phyloP scores from a whole-genome alignment of 1,140 invertebrate genomes.

The Papilio polytes region DNA sequence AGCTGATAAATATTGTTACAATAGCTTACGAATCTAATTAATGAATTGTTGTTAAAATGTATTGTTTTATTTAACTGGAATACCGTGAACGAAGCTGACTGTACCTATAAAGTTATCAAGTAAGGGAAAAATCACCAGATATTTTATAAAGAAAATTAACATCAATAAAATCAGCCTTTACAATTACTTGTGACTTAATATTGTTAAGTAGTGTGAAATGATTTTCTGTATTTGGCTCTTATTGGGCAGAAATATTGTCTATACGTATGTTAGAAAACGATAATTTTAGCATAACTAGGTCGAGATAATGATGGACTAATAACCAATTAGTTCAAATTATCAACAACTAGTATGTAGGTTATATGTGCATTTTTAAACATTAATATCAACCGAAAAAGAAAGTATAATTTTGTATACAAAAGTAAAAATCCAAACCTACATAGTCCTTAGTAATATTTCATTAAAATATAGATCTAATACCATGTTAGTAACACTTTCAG shows the following conservation, averaged over 20 bases:
- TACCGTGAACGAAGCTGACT: background rate
- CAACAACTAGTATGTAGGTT: slow-evolving; percentile 39
- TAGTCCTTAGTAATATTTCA: background rate
- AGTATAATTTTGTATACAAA: background rate
- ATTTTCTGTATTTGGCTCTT: background rate
- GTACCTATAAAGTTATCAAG: background rate
- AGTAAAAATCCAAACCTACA: background rate
- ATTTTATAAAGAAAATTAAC: background rate
- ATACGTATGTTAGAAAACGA: background rate
- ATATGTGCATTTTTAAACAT: slow-evolving; percentile 21
- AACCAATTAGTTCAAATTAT: slow-evolving; percentile 56
- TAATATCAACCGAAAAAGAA: background rate
- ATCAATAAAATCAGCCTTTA: background rate
- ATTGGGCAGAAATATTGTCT: background rate
- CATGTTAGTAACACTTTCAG: no score
- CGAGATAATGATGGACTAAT: slow-evolving; percentile 55
- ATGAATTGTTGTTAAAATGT: no score
- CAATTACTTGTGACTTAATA: background rate
- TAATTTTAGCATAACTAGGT: slow-evolving; percentile 35
- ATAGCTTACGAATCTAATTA: no score
- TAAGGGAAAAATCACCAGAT: background rate
- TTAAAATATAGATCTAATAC: background rate
- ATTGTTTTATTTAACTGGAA: background rate
- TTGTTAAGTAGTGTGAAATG: slow-evolving; percentile 15
- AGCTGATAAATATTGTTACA: no score